Conservation (phyloP, 2,113 vertebrate genomes). For the Agapornis roseicollis region DNA sequence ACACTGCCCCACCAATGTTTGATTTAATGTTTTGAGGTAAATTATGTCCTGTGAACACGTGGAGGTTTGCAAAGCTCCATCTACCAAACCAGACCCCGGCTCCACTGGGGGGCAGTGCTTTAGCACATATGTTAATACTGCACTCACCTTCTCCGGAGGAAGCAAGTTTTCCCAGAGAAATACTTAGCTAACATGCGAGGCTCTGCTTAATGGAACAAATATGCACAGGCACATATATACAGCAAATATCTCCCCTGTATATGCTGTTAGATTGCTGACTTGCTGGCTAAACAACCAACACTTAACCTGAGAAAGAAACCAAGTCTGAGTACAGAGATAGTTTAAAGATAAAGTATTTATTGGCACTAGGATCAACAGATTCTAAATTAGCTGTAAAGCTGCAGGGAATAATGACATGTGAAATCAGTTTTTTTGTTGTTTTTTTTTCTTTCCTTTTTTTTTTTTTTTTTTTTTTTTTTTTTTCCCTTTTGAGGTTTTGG, state of each 20-base stretch:
- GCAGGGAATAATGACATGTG: constrained; percentile 30
- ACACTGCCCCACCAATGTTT: not conserved
- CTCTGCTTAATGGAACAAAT: constrained; percentile 7
- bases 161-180: not conserved
- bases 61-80: not conserved
- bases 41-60: not conserved
- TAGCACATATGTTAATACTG: not conserved
- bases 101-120: constrained; percentile 42
- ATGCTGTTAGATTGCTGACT: not conserved
- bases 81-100: not conserved
- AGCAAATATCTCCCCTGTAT: not conserved
- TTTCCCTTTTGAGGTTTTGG: too few species aligned
- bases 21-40: not conserved
- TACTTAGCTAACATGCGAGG: not conserved
- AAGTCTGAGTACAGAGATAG: not conserved
- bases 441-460: too few species aligned
- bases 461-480: not conserved
- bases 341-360: constrained; percentile 52
- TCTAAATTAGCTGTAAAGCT: constrained; percentile 66
- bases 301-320: not conserved
- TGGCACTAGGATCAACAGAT: constrained; percentile 65
- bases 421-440: not conserved
- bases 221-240: not conserved
- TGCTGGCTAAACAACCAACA: not conserved
- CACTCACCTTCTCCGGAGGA: not conserved